A percentile compares a stretch with the other conserved stretches of the same genome.
These are phyloP conservation scores for Pelobates fuscus DNA, from an alignment of 2,113 vertebrate genomes.

Conservation along the genomic window DNA sequence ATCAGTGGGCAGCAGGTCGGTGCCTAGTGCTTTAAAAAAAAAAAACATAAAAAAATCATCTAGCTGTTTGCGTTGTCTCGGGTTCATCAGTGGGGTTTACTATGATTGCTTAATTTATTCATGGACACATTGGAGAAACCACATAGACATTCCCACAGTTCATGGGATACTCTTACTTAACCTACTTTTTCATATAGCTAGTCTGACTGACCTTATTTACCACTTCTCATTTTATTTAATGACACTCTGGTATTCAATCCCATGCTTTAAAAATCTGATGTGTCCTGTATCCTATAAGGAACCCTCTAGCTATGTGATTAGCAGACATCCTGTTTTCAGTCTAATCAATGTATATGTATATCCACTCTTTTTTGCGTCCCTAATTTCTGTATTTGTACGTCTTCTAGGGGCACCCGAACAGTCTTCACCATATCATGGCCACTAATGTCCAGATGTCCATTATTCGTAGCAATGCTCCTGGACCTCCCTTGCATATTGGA, in stretches of 20 bases:
- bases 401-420: constrained; percentile 88
- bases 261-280: too few species aligned
- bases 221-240: too few species aligned
- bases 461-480: constrained; percentile 84
- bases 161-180: too few species aligned
- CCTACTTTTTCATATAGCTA: too few species aligned
- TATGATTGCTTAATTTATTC: neutral
- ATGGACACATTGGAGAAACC: neutral
- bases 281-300: too few species aligned
- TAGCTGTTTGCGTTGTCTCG: neutral
- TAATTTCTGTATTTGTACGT: constrained; percentile 5
- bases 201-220: too few species aligned
- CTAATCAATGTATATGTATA: too few species aligned
- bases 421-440: constrained; percentile 91
- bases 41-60: constrained; percentile 1
- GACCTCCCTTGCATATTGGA: constrained; percentile 83
- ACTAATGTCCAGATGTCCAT: constrained; percentile 91
- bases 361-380: neutral
- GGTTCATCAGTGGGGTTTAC: neutral
- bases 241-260: too few species aligned
- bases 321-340: too few species aligned
- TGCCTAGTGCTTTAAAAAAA: neutral
- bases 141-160: neutral
- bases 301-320: too few species aligned
- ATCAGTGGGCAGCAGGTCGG: constrained; percentile 96